Base-by-base conservation (phyloP, 2,888 invertebrate genomes). In the Stegana nigrithorax region DNA sequence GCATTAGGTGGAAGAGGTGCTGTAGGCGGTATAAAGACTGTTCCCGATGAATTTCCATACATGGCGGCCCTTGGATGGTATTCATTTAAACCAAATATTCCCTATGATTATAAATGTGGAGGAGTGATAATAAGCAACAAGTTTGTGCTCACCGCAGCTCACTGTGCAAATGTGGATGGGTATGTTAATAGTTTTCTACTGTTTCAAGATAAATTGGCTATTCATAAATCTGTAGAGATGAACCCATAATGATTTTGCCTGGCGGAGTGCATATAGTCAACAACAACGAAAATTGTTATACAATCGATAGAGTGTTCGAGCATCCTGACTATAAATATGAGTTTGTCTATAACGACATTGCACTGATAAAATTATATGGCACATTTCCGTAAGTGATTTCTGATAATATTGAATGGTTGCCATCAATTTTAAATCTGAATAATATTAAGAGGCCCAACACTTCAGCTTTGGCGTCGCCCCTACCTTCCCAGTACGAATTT, bases 1-100 rank as follows among this genome's bases (percentile, higher is more conserved):
- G 5, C 36, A 32, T 21, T 2, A 21, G 53, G 53, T n/a, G 36
- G 53, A 12, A 21, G 53, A 25, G 56, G 45, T 19, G 45, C 45
- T 44, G 62, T 58, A 2, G 59, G 59, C 25, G 62, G 62, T 26
- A 10, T 26, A 4, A 59, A 58, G 53, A 53, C 62, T 1, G 27
- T 14, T 14, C 58, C 51, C n/a, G 27, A 53, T n/a, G 62, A 63
- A 39, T 63, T 63, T 63, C 59, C 42, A 27, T 59, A 55, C 32
- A 63, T 63, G 62, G 62, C 39, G 25, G 61, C 27, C 1, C 5
- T 61, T 12, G 61, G 61, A 21, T 61, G 55, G 44, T 32, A 23
- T n/a, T 25, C 32, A 3, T 27, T 10, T 17, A 32, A 56, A 3
- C 29, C 32, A 32, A 10, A 36, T 12, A 36, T 55, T 42, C 14